Percentiles rank a stretch among this genome's conserved stretches.
phyloP scores from a whole-genome alignment of 2,113 vertebrate species.

The Tiliqua scincoides region DNA sequence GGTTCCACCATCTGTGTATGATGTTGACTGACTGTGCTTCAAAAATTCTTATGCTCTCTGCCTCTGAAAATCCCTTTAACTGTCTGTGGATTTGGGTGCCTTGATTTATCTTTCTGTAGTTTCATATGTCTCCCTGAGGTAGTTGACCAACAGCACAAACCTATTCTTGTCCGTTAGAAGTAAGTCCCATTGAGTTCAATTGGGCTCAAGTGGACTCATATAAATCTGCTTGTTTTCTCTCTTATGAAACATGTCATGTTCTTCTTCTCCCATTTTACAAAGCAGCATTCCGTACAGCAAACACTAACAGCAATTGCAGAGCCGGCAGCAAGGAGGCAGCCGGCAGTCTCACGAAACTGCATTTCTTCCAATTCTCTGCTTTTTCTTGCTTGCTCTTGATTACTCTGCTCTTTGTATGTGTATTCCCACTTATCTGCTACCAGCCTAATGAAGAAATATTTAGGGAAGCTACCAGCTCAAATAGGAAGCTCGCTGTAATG shows the following conservation, averaged over 20 bases:
- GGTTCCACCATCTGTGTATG: no score
- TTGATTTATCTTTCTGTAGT: not conserved
- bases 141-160: no score
- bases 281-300: conserved; percentile 21
- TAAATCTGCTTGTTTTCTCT: not conserved
- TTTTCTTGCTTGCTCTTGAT: not conserved
- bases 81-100: not conserved
- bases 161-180: no score
- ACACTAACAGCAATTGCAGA: not conserved
- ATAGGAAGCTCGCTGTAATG: not conserved
- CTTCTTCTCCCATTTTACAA: not conserved
- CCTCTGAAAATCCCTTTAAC: not conserved
- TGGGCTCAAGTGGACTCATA: no score
- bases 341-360: not conserved
- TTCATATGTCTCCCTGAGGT: not conserved
- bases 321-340: not conserved
- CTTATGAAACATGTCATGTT: no score
- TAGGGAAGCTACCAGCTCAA: not conserved
- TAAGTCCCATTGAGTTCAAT: no score
- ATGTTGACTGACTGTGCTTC: not conserved
- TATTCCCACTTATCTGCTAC: not conserved
- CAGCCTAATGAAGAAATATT: not conserved
- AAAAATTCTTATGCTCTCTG: not conserved
- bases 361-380: not conserved
- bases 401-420: not conserved